phyloP scores from a whole-genome alignment of 1,140 invertebrate species.

The Ceratoteleas bidentatus region DNA sequence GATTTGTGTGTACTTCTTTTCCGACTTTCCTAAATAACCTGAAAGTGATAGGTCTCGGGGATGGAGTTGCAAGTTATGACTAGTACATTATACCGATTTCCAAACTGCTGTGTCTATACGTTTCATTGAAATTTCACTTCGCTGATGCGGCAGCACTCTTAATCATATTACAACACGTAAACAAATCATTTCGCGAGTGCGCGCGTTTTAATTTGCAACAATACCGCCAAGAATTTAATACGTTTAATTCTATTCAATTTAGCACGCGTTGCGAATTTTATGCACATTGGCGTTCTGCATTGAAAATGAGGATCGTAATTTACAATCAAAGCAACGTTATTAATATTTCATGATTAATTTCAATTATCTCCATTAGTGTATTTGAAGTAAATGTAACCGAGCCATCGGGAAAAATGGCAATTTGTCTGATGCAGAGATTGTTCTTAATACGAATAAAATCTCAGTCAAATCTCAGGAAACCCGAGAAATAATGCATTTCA shows the following conservation, averaged over 20 bases:
- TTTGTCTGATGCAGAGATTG: too few relatives aligned
- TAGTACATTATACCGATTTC: constrained; percentile 9
- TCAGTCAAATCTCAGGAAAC: not conserved
- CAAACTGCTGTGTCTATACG: constrained; percentile 5
- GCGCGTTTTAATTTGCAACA: constrained; percentile 6
- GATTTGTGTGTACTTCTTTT: constrained; percentile 28
- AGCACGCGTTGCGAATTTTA: not conserved
- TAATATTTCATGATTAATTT: too few relatives aligned
- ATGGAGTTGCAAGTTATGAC: constrained; percentile 22
- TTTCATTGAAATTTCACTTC: constrained; percentile 4
- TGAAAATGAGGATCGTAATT: not conserved
- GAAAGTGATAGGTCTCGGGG: constrained; percentile 25
- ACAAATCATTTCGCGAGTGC: not conserved
- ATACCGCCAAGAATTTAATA: constrained; percentile 2
- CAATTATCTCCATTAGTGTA: too few relatives aligned
- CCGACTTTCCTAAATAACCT: constrained; percentile 35
- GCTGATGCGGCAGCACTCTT: not conserved
- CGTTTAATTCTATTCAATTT: constrained; percentile 12
- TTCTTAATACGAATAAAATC: not conserved
- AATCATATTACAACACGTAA: constrained; percentile 15
- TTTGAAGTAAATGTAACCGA: too few relatives aligned
- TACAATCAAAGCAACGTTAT: not conserved
- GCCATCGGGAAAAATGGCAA: too few relatives aligned
- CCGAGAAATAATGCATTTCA: not conserved
- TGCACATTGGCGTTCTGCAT: constrained; percentile 2